Evolutionary conservation across 2,888 invertebrate species (phyloP).

Genomic region (Drosophila gaucha): DNA sequence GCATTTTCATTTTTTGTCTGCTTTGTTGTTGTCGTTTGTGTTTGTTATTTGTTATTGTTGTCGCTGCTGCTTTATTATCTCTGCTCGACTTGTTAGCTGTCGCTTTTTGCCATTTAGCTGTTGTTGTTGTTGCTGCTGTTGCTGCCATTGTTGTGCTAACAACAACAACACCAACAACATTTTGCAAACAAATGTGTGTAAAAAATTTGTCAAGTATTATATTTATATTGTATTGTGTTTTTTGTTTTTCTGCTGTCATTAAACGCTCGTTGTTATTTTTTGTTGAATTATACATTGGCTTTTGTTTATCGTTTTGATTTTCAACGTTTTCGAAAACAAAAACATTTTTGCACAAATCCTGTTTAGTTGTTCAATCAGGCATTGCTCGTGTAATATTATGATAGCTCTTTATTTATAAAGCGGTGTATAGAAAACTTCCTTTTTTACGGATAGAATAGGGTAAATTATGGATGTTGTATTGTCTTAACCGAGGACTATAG

Average conservation of each 20-base stretch:
- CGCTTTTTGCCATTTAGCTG: conserved; percentile 20
- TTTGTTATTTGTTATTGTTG: conserved; percentile 35
- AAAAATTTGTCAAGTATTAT: conserved; percentile 52
- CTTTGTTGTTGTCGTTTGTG: conserved; percentile 23
- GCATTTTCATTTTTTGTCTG: conserved; percentile 27
- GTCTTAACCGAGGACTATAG: too few relatives aligned
- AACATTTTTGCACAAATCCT: conserved; percentile 1
- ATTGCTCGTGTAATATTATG: neutral
- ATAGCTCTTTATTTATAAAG: neutral
- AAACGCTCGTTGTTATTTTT: conserved; percentile 14
- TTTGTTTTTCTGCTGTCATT: conserved; percentile 19
- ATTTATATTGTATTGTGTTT: conserved; percentile 29
- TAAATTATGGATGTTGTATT: neutral
- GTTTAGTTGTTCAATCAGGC: conserved; percentile 11
- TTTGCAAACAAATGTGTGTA: conserved; percentile 10
- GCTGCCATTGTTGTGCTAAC: conserved; percentile 42
- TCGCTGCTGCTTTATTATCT: conserved; percentile 50
- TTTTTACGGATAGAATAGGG: neutral
- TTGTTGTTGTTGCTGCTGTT: conserved; percentile 15
- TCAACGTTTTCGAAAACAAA: neutral
- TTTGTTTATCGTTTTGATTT: conserved; percentile 31
- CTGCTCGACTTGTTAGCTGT: conserved; percentile 63
- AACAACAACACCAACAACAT: conserved; percentile 11
- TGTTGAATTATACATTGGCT: conserved; percentile 18
- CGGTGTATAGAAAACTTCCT: neutral